Evolutionary conservation across 1,140 invertebrate species (phyloP), one percentile per base, ranked within the genome.

Genomic region (Bombus picipes): DNA sequence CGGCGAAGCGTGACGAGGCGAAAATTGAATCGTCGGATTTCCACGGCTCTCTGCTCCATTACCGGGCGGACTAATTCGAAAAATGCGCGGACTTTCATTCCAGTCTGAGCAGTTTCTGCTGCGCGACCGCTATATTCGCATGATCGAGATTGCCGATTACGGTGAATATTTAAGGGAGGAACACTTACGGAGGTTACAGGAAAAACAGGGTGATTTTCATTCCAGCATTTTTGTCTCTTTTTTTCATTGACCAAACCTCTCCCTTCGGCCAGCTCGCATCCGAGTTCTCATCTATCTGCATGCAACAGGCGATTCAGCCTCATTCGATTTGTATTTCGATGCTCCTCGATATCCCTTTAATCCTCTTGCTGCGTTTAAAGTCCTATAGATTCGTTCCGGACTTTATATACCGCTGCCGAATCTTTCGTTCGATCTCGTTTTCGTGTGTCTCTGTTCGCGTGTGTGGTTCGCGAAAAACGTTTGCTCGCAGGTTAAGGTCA

Each of bases 241-340:
- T 37, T 53, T 28, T 57, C 22, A 25, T 37, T 28, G 32, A n/a
- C 34, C 41, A 8, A 25, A 66, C 13, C 2, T 37, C 25, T 47
- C 34, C n/a, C 65, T 28, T 59, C 8, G 3, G 12, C 62, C 15
- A 39, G 47, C 12, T 32, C 65, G 73, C 9, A 53, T 37, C 53
- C 32, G 41, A 28, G 43, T 43, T 53, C 81, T 65, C 74, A 39
- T 80, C 68, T 76, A 66, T 85, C 71, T 57, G 86, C 86, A 77
- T 81, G 86, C 86, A 87, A 87, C 86, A 87, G 86, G 86, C 86
- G 86, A 74, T 70, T 15, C 75, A 47, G 75, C 37, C 71, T 84
- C 73, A 62, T 81, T 85, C 83, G 86, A 87, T 87, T 85, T 87
- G 83, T 87, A 87, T 87, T 87, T 87, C 86, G 83, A 59, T 78